Base-by-base conservation (phyloP, 2,888 invertebrate genomes). In the Phaedon cochleariae region DNA sequence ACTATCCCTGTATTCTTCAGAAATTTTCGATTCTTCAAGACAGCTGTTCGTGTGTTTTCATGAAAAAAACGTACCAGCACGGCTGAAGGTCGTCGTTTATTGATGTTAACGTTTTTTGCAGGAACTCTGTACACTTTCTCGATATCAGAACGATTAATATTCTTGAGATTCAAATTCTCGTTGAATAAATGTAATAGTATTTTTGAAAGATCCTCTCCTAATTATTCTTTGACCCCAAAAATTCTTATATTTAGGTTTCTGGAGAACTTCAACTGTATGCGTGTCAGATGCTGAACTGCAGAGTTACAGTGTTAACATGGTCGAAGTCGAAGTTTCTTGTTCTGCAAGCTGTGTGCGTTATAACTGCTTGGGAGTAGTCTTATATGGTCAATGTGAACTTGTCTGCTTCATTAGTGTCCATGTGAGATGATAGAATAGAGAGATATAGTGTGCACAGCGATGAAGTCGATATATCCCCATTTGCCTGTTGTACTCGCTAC, bases 1-100 rank as follows among this genome's bases (percentile, higher is more conserved):
- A 41, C 21, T n/a, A 60, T 60, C 12, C 60, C 60, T 21, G 60
- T 52, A 31, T 22, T 51, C 51, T 53, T 37, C 37, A 61, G 22
- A 34, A 29, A 52, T 52, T 52, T 29, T 52, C 52, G 26, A 21
- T 52, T 52, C 29, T 18, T 52, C 52, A 52, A 26, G 17, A 52
- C 52, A 52, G 52, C 52, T 52, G 52, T 52, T n/a, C 31, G 52
- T 53, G 52, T 53, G 2, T 54, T 29, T 4, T 52, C 52, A 21
- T n/a, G n/a, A 26, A 29, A 54, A 54, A 54, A 29, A 15, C 53
- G 53, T 34, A 54, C 34, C 53, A 54, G 29, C 17, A 54, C 53
- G 29, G 53, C 34, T 54, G 53, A 54, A 54, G 34, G 20, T 54
- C 34, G 29, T 22, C 29, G 52, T 15, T 29, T 52, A 29, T 21